Evolutionary conservation across 2,888 invertebrate species (phyloP).

Genomic region (Clanis bilineata): DNA sequence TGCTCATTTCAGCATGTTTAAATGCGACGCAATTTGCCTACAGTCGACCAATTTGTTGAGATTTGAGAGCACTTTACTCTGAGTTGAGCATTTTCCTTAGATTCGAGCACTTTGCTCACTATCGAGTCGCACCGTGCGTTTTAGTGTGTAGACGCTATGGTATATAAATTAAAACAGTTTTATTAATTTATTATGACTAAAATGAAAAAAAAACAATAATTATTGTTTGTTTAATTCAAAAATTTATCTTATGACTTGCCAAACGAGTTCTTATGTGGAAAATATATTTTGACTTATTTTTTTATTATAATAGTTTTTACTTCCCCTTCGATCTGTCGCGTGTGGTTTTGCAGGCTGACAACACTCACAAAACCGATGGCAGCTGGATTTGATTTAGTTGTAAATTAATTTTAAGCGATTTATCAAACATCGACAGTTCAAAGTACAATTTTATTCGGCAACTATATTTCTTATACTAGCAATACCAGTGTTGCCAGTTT

Average conservation of each 20-base stretch:
- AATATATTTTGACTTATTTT: slow-evolving; percentile 35
- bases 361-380: slow-evolving; percentile 21
- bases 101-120: slow-evolving; percentile 10
- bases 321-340: slow-evolving; percentile 32
- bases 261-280: slow-evolving; percentile 52
- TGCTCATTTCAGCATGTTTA: slow-evolving; percentile 1
- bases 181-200: slow-evolving; percentile 31
- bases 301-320: slow-evolving; percentile 39
- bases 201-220: slow-evolving; percentile 21
- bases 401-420: slow-evolving; percentile 2
- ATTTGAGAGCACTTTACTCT: slow-evolving; percentile 18
- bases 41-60: slow-evolving; percentile 6
- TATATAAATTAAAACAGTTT: slow-evolving; percentile 29
- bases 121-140: slow-evolving; percentile 19
- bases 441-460: slow-evolving; percentile 9
- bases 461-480: not conserved
- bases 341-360: slow-evolving; percentile 27
- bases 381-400: slow-evolving; percentile 22
- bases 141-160: slow-evolving; percentile 38
- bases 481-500: not conserved
- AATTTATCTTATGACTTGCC: slow-evolving; percentile 54
- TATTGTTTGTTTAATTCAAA: slow-evolving; percentile 38
- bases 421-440: not conserved
- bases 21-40: slow-evolving; percentile 8
- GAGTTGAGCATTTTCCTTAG: slow-evolving; percentile 24